phyloP scores from a whole-genome alignment of 2,797 vertebrate species.

The Tokudaia tokunoshimensis region DNA sequence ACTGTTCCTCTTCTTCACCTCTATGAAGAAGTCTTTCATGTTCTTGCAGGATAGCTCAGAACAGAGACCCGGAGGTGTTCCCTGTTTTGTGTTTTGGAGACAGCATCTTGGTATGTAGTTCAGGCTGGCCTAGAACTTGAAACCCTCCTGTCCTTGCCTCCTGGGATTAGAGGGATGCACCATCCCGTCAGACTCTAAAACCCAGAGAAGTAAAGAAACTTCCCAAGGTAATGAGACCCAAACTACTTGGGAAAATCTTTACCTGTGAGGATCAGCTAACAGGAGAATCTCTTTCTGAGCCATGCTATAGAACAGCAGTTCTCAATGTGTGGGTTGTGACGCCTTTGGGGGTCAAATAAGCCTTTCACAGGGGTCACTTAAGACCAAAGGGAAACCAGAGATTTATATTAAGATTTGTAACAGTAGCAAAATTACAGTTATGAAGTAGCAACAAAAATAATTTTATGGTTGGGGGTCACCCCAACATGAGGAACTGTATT shows the following conservation, averaged over 20 bases:
- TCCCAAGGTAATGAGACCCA: background rate
- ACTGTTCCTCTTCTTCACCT: background rate
- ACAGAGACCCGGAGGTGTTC: background rate
- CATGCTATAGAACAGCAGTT: background rate
- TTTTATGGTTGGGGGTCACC: background rate
- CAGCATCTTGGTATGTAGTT: background rate
- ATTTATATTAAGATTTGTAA: background rate
- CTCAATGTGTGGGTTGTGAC: background rate
- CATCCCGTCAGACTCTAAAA: background rate
- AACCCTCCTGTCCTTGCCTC: background rate
- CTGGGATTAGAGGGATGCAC: background rate
- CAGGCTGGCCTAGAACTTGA: background rate
- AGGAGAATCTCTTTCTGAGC: background rate
- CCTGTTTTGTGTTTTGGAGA: background rate
- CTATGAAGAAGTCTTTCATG: background rate
- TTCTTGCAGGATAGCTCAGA: background rate
- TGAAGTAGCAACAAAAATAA: background rate
- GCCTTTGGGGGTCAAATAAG: background rate
- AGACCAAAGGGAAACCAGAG: background rate
- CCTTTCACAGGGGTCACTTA: background rate
- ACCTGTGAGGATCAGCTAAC: background rate
- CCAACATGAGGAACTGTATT: background rate
- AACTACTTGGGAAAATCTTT: background rate
- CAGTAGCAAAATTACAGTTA: background rate
- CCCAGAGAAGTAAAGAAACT: background rate